These are phyloP conservation scores for Lichenostomus cassidix DNA, from an alignment of 2,113 vertebrate genomes.

Conservation along the genomic window DNA sequence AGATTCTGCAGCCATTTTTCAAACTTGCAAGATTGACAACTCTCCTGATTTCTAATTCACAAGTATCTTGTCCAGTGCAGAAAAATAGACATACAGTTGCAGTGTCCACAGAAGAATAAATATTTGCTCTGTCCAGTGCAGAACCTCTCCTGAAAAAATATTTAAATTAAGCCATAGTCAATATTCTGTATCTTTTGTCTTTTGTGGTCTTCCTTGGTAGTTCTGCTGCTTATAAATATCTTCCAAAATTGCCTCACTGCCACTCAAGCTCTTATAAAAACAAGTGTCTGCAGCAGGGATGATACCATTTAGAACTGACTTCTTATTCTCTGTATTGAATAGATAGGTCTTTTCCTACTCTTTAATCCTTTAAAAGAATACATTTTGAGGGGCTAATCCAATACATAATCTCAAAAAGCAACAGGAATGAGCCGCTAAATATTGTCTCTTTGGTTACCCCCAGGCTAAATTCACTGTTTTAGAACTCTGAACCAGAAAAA, in stretches of 20 bases:
- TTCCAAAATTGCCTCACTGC: background rate
- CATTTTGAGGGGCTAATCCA: background rate
- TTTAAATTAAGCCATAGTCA: background rate
- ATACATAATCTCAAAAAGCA: background rate
- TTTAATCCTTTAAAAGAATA: background rate
- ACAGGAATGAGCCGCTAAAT: background rate
- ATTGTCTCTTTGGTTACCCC: background rate
- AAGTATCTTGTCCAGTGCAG: background rate
- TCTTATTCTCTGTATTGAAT: background rate
- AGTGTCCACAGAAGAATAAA: background rate
- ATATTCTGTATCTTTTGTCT: background rate
- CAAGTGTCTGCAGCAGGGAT: background rate
- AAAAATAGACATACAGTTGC: background rate
- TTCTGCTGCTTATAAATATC: background rate
- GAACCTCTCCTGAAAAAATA: rapidly evolving
- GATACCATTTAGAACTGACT: background rate
- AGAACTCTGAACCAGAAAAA: background rate
- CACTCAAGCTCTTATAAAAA: background rate
- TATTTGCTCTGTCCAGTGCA: background rate
- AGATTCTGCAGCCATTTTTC: background rate
- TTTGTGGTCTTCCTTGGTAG: background rate
- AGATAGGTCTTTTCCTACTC: background rate
- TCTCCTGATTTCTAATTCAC: background rate
- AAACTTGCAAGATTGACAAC: background rate
- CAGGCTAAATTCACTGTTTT: background rate